A percentile compares a stretch with the other conserved stretches of the same genome.
Evolutionary conservation across 2,797 vertebrate species (phyloP).

Genomic region (Crossoptilon crossoptilon): DNA sequence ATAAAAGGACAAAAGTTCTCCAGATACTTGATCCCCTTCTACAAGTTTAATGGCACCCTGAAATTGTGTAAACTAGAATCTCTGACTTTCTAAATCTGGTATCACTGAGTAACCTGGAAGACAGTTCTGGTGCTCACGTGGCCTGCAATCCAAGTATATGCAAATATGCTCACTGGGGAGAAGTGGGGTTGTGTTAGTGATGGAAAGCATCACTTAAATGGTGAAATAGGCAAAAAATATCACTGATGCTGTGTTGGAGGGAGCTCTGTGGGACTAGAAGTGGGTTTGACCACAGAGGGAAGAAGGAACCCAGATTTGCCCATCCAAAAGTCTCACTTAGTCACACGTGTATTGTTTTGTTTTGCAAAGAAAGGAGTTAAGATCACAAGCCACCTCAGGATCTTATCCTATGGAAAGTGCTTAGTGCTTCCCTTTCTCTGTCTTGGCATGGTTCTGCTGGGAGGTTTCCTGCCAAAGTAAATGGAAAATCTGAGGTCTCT

Average conservation of each 20-base stretch:
- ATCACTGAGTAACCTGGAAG: not conserved
- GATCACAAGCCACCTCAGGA: not conserved
- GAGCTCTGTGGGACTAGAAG: not conserved
- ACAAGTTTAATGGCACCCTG: not conserved
- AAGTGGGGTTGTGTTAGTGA: not conserved
- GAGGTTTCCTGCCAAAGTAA: not conserved
- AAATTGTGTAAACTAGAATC: not conserved
- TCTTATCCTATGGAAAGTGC: not conserved
- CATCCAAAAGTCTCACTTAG: not conserved
- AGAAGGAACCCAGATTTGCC: fast-evolving
- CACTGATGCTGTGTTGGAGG: not conserved
- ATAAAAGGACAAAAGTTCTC: not conserved
- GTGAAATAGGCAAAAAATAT: not conserved
- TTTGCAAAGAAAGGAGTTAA: conserved; percentile 19
- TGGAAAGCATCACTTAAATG: not conserved
- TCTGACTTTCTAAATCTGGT: too few relatives aligned
- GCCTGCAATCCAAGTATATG: not conserved
- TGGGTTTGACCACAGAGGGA: not conserved
- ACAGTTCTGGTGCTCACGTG: not conserved
- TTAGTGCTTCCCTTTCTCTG: not conserved
- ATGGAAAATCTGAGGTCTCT: not conserved
- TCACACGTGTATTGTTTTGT: not conserved
- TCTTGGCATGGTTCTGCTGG: not conserved
- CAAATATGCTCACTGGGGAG: not conserved
- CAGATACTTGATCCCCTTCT: not conserved